phyloP scores from a whole-genome alignment of 2,888 invertebrate species.

The Parnassius orleans region DNA sequence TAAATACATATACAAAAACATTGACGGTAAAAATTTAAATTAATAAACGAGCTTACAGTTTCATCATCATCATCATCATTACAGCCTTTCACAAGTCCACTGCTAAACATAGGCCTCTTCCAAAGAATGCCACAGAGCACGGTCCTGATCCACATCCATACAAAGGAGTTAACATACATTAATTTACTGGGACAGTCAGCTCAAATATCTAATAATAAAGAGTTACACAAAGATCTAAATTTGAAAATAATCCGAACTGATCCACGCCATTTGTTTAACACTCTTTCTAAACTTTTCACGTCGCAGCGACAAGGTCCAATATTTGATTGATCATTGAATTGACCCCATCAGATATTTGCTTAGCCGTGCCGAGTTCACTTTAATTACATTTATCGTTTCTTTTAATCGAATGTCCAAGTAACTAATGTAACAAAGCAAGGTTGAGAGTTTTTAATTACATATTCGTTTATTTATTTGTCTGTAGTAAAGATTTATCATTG shows the following conservation, averaged over 20 bases:
- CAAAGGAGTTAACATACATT: too few relatives aligned
- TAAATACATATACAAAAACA: too few relatives aligned
- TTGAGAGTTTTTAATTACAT: constrained; percentile 23
- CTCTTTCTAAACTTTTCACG: constrained; percentile 36
- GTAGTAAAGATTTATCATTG: constrained; percentile 23
- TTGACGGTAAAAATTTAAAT: too few relatives aligned
- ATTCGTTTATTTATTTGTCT: constrained; percentile 20
- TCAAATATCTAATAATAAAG: too few relatives aligned
- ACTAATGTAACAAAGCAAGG: constrained; percentile 27
- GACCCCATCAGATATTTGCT: constrained; percentile 63
- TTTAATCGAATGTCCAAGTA: constrained; percentile 37
- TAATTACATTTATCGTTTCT: constrained; percentile 52
- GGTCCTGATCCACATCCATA: too few relatives aligned
- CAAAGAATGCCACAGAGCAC: too few relatives aligned
- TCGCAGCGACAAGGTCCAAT: constrained; percentile 47
- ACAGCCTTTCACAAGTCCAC: too few relatives aligned
- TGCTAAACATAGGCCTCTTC: too few relatives aligned
- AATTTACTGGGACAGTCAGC: too few relatives aligned
- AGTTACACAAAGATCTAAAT: background rate
- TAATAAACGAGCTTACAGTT: too few relatives aligned
- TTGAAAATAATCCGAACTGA: background rate
- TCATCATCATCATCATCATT: too few relatives aligned
- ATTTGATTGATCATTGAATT: constrained; percentile 61
- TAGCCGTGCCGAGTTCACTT: constrained; percentile 59
- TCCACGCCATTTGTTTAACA: constrained; percentile 31